Evolutionary conservation across 1,140 invertebrate genomes (phyloP), one percentile per base, ranked within the genome.

Genomic region (Drosophila sulfurigaster): DNA sequence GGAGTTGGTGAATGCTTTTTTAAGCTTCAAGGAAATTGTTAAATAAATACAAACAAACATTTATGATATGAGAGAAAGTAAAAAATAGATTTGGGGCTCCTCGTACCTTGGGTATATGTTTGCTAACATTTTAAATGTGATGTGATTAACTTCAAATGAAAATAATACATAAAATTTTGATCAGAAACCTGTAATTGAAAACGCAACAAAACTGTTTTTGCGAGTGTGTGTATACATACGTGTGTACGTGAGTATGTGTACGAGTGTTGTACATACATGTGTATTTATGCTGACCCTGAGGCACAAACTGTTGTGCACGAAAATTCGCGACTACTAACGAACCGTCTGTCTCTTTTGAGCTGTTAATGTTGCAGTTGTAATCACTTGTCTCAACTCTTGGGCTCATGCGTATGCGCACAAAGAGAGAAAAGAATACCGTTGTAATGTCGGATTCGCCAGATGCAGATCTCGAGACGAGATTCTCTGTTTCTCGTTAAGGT

Each of bases 161-260:
- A 52, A 62, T 25, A 54, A 28, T 64, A 67, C 15, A 56, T 35
- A 46, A 58, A 71, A 51, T 49, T 63, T 28, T 74, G 46, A 32
- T 74, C 32, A 64, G 81, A 67, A 89, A 88, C 85, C 85, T 89
- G 83, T 83, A 89, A 78, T 81, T 80, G 78, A 64, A 73, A 83
- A 81, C 78, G 72, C 76, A 81, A 59, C 54, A 56, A 51, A 45
- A 48, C 60, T 46, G 69, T 54, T 73, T 59, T 75, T 20, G n/a
- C 13, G 45, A 5, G 25, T 43, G 7, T 6, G n/a, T 13, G 13
- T n/a, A 43, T 13, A 43, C 41, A 43, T 41, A 41, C n/a, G 38
- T 41, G n/a, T 43, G 41, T 13, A 43, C 11, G 7, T n/a, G 10
- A 30, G 30, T 32, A 32, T 32, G 30, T 32, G 30, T 32, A 7